Percentiles rank a stretch among this genome's conserved stretches.
Conservation (phyloP, 2,888 invertebrate genomes). For the Villa cingulata region DNA sequence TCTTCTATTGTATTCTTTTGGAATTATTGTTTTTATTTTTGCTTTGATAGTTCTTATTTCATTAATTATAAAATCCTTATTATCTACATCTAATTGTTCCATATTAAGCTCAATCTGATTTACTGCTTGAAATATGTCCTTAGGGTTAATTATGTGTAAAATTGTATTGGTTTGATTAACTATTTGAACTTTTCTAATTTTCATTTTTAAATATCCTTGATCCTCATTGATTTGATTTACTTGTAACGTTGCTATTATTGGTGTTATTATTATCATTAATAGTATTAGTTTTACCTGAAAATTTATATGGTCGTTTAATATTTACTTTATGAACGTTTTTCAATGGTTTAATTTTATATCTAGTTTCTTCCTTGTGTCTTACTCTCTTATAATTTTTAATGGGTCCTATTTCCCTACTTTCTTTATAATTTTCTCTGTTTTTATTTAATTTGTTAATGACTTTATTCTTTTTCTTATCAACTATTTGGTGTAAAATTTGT, state of each 20-base stretch:
- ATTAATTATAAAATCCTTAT: not conserved
- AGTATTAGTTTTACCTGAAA: no score
- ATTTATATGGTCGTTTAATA: conserved; percentile 11
- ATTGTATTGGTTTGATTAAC: conserved; percentile 8
- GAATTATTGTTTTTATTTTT: conserved; percentile 10
- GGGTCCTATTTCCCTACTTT: conserved; percentile 6
- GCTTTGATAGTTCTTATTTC: conserved; percentile 8
- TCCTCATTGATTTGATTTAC: conserved; percentile 8
- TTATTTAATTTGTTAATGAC: conserved; percentile 8
- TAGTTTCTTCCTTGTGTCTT: conserved; percentile 11
- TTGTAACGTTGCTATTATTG: conserved; percentile 5
- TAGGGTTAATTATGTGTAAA: conserved; percentile 10
- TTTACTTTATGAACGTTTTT: conserved; percentile 9
- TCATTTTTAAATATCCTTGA: conserved; percentile 7
- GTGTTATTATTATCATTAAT: conserved; percentile 3
- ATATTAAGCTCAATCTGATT: conserved; percentile 5
- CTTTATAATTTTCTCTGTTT: conserved; percentile 5
- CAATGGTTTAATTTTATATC: no score
- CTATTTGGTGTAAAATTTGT: not conserved
- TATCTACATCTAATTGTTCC: conserved; percentile 6
- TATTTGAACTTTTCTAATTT: conserved; percentile 6
- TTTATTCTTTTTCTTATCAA: not conserved
- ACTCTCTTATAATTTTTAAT: conserved; percentile 10
- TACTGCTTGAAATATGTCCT: conserved; percentile 7
- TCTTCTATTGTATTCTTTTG: not conserved